Base-by-base conservation (phyloP, 2,888 invertebrate genomes). In the Steinernema carpocapsae region DNA sequence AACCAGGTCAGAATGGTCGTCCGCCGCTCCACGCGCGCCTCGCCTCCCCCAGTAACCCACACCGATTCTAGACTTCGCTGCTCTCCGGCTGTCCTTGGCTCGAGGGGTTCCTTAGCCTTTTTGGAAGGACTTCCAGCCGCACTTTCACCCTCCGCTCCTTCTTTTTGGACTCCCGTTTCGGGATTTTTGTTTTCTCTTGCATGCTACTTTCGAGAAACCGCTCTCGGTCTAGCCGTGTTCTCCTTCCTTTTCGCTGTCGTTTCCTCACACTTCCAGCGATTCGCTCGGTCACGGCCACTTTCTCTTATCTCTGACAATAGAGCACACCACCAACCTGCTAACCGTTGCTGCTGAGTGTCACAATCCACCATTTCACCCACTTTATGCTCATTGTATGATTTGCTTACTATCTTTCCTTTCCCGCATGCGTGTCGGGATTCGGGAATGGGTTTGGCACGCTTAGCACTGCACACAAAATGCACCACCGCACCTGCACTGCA, bases 291-390 rank as follows among this genome's bases (percentile, higher is more conserved):
- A n/a, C 26, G 12, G 17, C 14, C 26, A 19, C n/a, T 14, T 52
- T 71, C 24, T 42, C 71, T 37, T 32, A 26, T 71, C 32, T 72
- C 72, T 22, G 43, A 59, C 26, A 59, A 56, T 64, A 56, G 72
- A 52, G n/a, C 26, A 37, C 37, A 71, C 70, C 19, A n/a, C 19
- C 71, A 26, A 29, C 43, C 46, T 71, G 71, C 45, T 45, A 64
- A 64, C 64, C 64, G 64, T 32, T 64, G 32, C 64, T 64, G 64
- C 64, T 64, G 64, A 29, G 64, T 64, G 64, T 29, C 64, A 64
- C 64, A 64, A 24, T 64, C 64, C 64, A 64, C 52, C 52, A 52
- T 52, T 52, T 52, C 52, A 52, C 64, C 64, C 64, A 64, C 64
- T 64, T 29, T 29, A 26, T 6, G 64, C 64, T 64, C 64, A 64